Percentiles rank a stretch among this genome's conserved stretches.
phyloP scores from a whole-genome alignment of 2,797 vertebrate genomes.

The Leuciscus waleckii region DNA sequence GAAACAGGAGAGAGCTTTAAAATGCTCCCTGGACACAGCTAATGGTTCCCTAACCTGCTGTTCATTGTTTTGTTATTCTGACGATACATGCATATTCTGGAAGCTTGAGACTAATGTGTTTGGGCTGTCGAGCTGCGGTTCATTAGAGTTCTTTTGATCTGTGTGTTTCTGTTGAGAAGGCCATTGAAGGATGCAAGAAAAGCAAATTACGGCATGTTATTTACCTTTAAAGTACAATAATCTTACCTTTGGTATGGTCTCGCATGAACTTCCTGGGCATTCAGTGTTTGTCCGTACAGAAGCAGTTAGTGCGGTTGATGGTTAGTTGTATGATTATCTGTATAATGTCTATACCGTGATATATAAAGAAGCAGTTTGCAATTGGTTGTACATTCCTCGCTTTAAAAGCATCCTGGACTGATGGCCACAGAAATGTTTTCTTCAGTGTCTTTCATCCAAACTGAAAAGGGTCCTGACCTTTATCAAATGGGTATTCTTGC shows the following conservation, averaged over 20 bases:
- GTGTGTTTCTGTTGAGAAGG: conserved; percentile 36
- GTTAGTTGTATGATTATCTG: not conserved
- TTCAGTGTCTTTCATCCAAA: not conserved
- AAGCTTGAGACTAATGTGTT: conserved; percentile 50
- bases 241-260: not conserved
- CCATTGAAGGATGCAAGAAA: conserved; percentile 22
- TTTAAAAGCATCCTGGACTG: not conserved
- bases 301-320: conserved; percentile 18
- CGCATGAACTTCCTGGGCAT: not conserved
- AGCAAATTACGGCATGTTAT: conserved; percentile 15
- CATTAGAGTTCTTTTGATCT: conserved; percentile 47
- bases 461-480: conserved; percentile 30
- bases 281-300: not conserved
- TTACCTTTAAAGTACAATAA: conserved; percentile 6
- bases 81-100: conserved; percentile 52
- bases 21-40: conserved; percentile 59
- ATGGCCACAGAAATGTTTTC: conserved; percentile 7
- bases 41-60: conserved; percentile 64
- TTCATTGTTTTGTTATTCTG: conserved; percentile 57
- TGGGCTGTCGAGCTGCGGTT: conserved; percentile 47
- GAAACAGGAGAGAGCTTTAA: conserved; percentile 57
- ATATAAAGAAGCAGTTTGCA: conserved; percentile 21
- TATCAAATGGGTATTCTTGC: not conserved
- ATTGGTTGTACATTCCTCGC: conserved; percentile 31
- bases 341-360: conserved; percentile 2